Base-by-base conservation (phyloP, 2,888 invertebrate species). In the Epistrophe grossulariae region DNA sequence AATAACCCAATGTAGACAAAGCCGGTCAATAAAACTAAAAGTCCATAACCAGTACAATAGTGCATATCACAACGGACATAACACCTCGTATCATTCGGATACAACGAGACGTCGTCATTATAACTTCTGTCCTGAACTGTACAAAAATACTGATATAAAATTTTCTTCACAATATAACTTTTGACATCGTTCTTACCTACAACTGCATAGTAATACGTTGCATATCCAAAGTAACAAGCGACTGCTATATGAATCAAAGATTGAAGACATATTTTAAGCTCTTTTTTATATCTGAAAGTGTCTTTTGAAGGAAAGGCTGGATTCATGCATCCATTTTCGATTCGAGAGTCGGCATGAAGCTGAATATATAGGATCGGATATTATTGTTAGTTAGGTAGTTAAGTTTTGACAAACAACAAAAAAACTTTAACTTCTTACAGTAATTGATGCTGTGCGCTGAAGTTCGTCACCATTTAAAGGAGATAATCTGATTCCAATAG, bases 1-100 rank as follows among this genome's bases (percentile, higher is more conserved):
- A 95, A 90, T 0, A 97, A 74, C 70, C 94, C 94, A 89, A 94
- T 93, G 88, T 96, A 96, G 4, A 94, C 91, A 35, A 96, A 93
- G 17, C 92, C 91, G 1, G 95, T 92, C 0, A 97, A 90, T 0
- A 97, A 93, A 38, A 96, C 92, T 0, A 97, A 93, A 91, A 97
- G 95, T 52, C 97, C 97, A 89, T 96, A 95, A 0, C 97, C 97
- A 70, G 94, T 91, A 90, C 97, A 97, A 76, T 91, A 93, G 15
- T 90, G 90, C 38, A 92, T 91, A 19, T 90, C 90, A 60, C 93
- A 93, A 10, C 89, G 19, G 8, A 77, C 17, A 5, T 77, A 28
- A 62, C 88, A 91, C 0, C 17, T 6, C 19, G 89, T 90, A 1
- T 88, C 83, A 45, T 90, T 79, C 0, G 64, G 82, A 24, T 70